Evolutionary conservation across 1,140 invertebrate genomes (phyloP).

Genomic region (Zaprionus kolodkinae): DNA sequence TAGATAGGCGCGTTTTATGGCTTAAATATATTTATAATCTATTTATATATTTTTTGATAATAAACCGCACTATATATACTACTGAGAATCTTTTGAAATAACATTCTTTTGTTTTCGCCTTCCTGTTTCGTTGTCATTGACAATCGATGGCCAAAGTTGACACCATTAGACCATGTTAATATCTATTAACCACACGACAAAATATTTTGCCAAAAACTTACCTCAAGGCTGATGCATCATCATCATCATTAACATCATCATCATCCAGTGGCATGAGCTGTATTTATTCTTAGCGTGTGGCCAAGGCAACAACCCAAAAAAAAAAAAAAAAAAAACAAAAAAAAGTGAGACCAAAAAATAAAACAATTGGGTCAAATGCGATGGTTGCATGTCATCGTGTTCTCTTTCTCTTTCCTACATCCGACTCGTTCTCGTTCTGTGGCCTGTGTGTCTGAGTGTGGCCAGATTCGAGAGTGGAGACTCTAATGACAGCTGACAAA

Average conservation of each 20-base stretch:
- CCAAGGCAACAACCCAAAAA: slow-evolving; percentile 35
- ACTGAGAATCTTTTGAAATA: neutral
- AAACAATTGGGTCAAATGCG: slow-evolving; percentile 47
- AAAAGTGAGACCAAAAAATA: slow-evolving; percentile 17
- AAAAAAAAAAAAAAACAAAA: neutral
- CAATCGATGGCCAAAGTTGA: neutral
- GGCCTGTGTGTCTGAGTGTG: neutral
- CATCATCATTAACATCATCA: slow-evolving; percentile 10
- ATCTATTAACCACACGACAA: neutral
- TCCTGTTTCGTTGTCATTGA: neutral
- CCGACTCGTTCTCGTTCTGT: neutral
- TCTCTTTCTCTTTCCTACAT: neutral
- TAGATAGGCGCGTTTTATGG: neutral
- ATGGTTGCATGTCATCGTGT: slow-evolving; percentile 36
- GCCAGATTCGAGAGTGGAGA: slow-evolving; percentile 17
- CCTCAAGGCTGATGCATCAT: slow-evolving; percentile 42
- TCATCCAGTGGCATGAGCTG: slow-evolving; percentile 30
- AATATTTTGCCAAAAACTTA: slow-evolving; percentile 10
- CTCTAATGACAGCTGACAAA: slow-evolving; percentile 41
- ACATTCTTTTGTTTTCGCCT: neutral
- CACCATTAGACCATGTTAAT: neutral
- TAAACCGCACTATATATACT: neutral
- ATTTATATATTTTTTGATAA: neutral
- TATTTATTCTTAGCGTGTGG: slow-evolving; percentile 50
- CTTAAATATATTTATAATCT: neutral